Evolutionary conservation across 2,113 vertebrate genomes (phyloP).

Genomic region (Cichladusa arquata): DNA sequence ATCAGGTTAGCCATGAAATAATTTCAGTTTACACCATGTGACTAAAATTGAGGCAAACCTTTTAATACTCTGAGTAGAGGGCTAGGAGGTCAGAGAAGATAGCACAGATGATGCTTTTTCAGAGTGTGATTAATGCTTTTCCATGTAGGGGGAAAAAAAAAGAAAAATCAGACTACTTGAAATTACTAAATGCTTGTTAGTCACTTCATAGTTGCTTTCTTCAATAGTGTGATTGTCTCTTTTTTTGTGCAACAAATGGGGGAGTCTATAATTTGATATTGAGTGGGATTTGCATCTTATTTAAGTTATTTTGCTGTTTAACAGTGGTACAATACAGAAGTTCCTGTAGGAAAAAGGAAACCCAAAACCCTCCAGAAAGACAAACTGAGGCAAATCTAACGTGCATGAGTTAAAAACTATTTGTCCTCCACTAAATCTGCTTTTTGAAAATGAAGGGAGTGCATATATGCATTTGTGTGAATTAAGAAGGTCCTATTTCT

Average conservation of each 20-base stretch:
- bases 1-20: conserved; percentile 49
- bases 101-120: neutral
- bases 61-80: neutral
- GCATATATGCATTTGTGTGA: neutral
- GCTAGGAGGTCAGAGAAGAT: conserved; percentile 15
- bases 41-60: conserved; percentile 24
- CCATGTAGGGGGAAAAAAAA: neutral
- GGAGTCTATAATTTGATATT: neutral
- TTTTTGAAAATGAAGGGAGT: neutral
- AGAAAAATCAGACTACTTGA: neutral
- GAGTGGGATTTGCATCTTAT: neutral
- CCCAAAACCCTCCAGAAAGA: neutral
- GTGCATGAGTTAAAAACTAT: neutral
- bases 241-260: neutral
- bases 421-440: neutral
- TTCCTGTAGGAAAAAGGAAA: neutral
- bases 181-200: neutral
- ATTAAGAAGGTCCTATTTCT: neutral
- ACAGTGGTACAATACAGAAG: neutral
- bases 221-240: neutral
- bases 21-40: conserved; percentile 16
- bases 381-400: neutral
- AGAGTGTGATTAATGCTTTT: neutral
- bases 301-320: neutral
- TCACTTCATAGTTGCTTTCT: fast-evolving